A percentile compares a stretch with the other conserved stretches of the same genome.
phyloP scores from a whole-genome alignment of 2,888 invertebrate genomes.

The Sinhomidia bicolor region DNA sequence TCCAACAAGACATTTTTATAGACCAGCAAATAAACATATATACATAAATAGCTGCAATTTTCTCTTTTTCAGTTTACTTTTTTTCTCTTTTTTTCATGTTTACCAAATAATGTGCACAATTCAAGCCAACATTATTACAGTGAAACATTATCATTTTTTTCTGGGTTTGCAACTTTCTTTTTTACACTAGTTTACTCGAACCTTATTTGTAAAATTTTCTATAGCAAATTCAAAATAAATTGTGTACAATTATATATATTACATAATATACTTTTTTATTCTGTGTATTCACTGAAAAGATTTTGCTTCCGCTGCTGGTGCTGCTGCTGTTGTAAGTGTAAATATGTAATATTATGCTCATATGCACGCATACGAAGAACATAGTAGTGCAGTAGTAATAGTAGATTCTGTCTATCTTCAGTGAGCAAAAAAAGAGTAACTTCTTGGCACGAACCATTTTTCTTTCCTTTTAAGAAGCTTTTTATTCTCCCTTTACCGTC shows the following conservation, averaged over 20 bases:
- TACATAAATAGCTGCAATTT: neutral
- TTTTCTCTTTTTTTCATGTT: neutral
- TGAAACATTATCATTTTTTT: neutral
- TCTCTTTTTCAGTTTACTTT: too few relatives aligned
- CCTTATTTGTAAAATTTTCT: too few relatives aligned
- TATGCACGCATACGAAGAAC: neutral
- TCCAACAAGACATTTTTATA: neutral
- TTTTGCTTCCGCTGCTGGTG: too few relatives aligned
- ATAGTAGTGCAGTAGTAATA: too few relatives aligned
- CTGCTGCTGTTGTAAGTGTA: neutral
- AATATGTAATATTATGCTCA: neutral
- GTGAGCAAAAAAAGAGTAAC: constrained; percentile 35
- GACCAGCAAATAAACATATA: neutral
- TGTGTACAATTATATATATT: neutral
- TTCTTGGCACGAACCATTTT: constrained; percentile 63
- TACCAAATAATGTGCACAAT: neutral
- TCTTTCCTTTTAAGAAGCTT: constrained; percentile 39
- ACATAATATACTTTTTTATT: neutral
- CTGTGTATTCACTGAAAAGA: neutral
- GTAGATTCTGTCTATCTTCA: constrained; percentile 23
- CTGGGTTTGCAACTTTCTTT: too few relatives aligned
- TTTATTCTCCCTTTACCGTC: constrained; percentile 67
- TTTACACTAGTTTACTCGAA: too few relatives aligned
- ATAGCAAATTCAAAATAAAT: too few relatives aligned
- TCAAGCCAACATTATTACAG: neutral